These are phyloP conservation scores for Clepsis dumicolana DNA, from an alignment of 2,888 invertebrate genomes.

Conservation along the genomic window DNA sequence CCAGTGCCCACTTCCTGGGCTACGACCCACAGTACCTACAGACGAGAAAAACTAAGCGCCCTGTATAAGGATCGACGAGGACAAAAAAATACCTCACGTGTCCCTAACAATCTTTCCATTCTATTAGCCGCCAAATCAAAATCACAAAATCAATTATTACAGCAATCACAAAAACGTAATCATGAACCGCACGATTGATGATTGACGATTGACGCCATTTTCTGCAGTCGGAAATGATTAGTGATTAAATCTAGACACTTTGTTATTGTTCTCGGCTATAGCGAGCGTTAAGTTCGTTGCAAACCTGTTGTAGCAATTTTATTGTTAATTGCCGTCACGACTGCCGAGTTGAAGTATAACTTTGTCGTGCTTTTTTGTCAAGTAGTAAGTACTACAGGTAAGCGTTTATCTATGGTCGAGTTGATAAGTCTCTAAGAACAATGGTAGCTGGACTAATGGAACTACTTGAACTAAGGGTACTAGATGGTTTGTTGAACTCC, in stretches of 20 bases:
- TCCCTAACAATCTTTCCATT: too few relatives aligned
- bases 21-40: too few relatives aligned
- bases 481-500: too few relatives aligned
- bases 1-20: too few relatives aligned
- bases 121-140: too few relatives aligned
- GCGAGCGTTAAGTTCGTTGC: neutral
- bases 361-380: neutral
- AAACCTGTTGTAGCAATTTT: slow-evolving; percentile 9
- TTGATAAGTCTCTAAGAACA: neutral
- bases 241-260: slow-evolving; percentile 16
- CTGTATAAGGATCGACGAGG: too few relatives aligned
- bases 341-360: neutral
- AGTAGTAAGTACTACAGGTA: neutral
- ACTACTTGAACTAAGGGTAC: too few relatives aligned
- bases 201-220: slow-evolving; percentile 20
- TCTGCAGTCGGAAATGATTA: slow-evolving; percentile 29
- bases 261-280: slow-evolving; percentile 19
- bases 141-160: neutral
- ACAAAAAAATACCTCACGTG: too few relatives aligned
- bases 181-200: slow-evolving; percentile 3
- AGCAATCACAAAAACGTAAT: slow-evolving; percentile 8
- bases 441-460: too few relatives aligned
- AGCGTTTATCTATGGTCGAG: neutral
- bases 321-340: slow-evolving; percentile 5
- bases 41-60: too few relatives aligned